These are phyloP conservation scores for Tor tambroides DNA, from an alignment of 2,113 vertebrate species.

Conservation along the genomic window DNA sequence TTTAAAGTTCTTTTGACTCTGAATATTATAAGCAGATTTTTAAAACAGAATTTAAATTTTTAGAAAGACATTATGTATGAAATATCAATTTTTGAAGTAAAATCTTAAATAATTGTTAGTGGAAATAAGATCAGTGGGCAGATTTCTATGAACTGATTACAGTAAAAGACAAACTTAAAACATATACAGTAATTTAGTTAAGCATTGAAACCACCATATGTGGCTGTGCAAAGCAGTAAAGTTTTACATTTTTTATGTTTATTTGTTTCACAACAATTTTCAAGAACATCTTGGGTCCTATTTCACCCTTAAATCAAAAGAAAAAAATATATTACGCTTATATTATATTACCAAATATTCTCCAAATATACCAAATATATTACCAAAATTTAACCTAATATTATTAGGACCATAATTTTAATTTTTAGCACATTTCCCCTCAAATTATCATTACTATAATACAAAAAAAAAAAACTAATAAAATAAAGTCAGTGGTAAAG, in stretches of 20 bases:
- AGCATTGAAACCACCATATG: not conserved
- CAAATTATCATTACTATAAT: not conserved
- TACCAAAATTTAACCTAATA: not conserved
- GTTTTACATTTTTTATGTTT: not conserved
- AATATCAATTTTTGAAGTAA: not conserved
- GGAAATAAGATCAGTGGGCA: not conserved
- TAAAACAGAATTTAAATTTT: not conserved
- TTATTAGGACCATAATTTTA: too few species aligned
- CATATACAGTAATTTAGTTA: not conserved
- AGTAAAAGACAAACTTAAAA: not conserved
- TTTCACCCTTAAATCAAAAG: not conserved
- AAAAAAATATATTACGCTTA: not conserved
- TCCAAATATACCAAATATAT: too few species aligned
- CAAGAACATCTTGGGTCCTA: not conserved
- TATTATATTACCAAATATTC: too few species aligned
- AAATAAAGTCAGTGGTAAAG: not conserved
- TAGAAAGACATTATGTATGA: not conserved
- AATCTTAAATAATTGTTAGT: not conserved
- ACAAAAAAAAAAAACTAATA: not conserved
- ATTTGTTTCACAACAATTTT: not conserved
- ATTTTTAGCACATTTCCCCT: not conserved
- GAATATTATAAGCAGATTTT: conserved; percentile 21
- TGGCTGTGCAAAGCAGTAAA: not conserved
- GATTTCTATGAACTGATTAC: not conserved
- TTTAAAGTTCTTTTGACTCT: conserved; percentile 22